Conservation (phyloP, 2,797 vertebrate genomes). For the Pachyuromys duprasi region DNA sequence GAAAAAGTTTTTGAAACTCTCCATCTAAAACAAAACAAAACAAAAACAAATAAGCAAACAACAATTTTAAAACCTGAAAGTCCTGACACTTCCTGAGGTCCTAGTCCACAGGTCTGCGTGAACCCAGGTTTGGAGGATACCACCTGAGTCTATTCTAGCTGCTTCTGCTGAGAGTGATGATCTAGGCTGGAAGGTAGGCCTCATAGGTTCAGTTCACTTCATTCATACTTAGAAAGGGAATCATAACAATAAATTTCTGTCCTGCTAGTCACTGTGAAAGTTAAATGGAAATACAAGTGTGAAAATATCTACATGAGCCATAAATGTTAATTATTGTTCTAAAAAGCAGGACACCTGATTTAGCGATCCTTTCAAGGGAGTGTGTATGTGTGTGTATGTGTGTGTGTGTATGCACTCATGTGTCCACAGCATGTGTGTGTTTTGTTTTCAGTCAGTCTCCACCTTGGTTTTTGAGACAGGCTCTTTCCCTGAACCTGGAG, state of each 20-base stretch:
- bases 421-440: not conserved
- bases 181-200: conserved; percentile 2
- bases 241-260: conserved; percentile 25
- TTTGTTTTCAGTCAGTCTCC: not conserved
- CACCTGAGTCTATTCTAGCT: not conserved
- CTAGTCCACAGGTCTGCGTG: not conserved
- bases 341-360: not conserved
- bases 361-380: not conserved
- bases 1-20: conserved; percentile 51
- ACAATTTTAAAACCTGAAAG: not conserved
- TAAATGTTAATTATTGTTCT: not conserved
- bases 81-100: not conserved
- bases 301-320: not conserved
- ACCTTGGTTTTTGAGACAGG: not conserved
- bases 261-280: not conserved
- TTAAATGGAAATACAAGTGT: conserved; percentile 21
- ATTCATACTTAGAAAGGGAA: conserved; percentile 17
- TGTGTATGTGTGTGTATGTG: not conserved
- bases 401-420: not conserved
- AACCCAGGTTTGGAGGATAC: conserved; percentile 6
- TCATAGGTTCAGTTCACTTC: conserved; percentile 18
- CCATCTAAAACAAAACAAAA: not conserved
- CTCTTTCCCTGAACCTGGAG: not conserved
- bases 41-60: not conserved
- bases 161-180: not conserved